Evolutionary conservation across 2,797 vertebrate genomes (phyloP), one percentile per base, ranked within the genome.

Genomic region (Typhlichthys subterraneus): DNA sequence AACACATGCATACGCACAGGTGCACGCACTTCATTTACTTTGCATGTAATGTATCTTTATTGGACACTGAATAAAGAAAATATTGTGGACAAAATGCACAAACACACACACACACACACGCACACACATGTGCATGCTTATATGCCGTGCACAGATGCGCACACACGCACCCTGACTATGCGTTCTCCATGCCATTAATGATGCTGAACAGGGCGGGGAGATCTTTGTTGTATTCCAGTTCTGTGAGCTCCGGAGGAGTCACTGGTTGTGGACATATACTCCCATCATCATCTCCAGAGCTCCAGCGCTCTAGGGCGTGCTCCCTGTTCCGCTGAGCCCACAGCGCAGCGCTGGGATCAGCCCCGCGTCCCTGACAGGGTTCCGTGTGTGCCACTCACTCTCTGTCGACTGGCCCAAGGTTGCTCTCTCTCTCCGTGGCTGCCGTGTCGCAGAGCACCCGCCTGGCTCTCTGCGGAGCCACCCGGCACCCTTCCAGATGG

Each of bases 401-500:
- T 81, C 74, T 73, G 80, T 68, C 84, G 86, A 83, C 82, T 74
- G 74, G 82, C 79, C 86, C 69, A 75, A 79, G 87, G 64, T 79
- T 79, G 78, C 81, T 86, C 83, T 88, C 77, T 76, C 80, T 86
- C 87, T 89, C 88, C 83, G 86, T 84, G 87, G 86, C 83, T 70
- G 42, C 29, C 14, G 76, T 85, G 81, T 70, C 47, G 79, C 75
- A 81, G 84, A 87, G 79, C 82, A 29, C 23, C 4, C 23, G 84
- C 74, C 82, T 87, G 87, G 87, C 84, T 82, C 72, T 83, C 67
- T 53, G 54, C 85, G 85, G 79, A 53, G 86, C 83, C 23, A 76
- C 76, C 69, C 85, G 78, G 85, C 84, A 84, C 79, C 85, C 73
- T 85, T 89, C 87, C 88, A 89, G 88, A 89, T 90, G 86, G 86